Percentiles rank a stretch among this genome's conserved stretches.
These are phyloP conservation scores for Monopterus albus DNA, from an alignment of 2,113 vertebrate genomes.

Conservation along the genomic window DNA sequence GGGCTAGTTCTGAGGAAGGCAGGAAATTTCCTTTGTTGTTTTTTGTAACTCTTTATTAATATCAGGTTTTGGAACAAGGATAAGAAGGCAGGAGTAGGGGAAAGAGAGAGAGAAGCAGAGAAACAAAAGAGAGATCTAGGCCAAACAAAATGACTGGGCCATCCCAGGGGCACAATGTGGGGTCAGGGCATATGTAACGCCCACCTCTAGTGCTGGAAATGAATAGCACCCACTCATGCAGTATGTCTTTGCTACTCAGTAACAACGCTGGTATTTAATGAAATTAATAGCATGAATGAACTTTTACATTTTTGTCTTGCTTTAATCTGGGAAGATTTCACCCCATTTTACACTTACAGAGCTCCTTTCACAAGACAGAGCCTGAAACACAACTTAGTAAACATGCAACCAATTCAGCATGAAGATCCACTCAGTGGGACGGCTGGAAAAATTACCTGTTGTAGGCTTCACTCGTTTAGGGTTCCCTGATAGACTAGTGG, in stretches of 20 bases:
- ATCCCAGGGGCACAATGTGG: constrained; percentile 54
- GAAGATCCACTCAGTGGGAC: constrained; percentile 2
- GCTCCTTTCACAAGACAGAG: constrained; percentile 2
- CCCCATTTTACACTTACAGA: background rate
- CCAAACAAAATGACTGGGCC: constrained; percentile 67
- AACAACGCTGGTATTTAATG: constrained; percentile 5
- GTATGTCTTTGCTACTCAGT: constrained; percentile 30
- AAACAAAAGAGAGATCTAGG: constrained; percentile 65
- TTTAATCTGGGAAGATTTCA: background rate
- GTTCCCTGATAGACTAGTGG: too few species aligned
- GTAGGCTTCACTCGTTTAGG: too few species aligned
- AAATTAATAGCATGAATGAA: constrained; percentile 29
- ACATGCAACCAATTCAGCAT: background rate
- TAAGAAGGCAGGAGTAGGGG: constrained; percentile 9
- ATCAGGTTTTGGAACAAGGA: constrained; percentile 67
- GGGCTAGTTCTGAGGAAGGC: constrained; percentile 54
- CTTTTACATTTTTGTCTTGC: background rate
- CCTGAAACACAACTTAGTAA: background rate
- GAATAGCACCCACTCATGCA: constrained; percentile 47
- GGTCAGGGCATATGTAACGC: constrained; percentile 66
- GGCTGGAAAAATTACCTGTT: background rate
- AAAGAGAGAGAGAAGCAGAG: constrained; percentile 22
- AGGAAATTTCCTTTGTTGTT: constrained; percentile 76
- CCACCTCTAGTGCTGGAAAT: constrained; percentile 60
- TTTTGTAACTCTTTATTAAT: constrained; percentile 80